Percentiles rank a stretch among this genome's conserved stretches.
Evolutionary conservation across 2,113 vertebrate genomes (phyloP).

Genomic region (Campylomormyrus numenius): DNA sequence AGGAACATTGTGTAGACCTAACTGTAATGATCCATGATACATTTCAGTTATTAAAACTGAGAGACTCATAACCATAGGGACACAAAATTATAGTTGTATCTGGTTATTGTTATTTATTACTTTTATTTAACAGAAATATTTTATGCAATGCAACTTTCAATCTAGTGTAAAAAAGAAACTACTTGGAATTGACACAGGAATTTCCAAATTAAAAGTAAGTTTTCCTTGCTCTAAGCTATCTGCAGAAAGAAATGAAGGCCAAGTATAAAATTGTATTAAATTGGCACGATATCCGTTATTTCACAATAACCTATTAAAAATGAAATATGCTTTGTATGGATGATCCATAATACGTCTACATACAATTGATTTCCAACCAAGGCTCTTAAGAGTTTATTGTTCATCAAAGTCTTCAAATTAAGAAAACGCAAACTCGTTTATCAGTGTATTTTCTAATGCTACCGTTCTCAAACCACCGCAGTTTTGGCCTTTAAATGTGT

Average conservation of each 20-base stretch:
- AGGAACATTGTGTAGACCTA: not conserved
- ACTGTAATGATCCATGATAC: not conserved
- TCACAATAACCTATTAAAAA: not conserved
- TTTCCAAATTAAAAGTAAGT: not conserved
- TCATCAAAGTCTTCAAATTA: not conserved
- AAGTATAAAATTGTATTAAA: not conserved
- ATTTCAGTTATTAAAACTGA: not conserved
- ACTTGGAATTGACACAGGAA: not conserved
- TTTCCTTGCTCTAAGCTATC: not conserved
- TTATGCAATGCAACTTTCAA: not conserved
- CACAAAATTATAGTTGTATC: not conserved
- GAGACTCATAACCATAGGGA: not conserved
- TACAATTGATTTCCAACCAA: not conserved
- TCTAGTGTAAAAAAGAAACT: not conserved
- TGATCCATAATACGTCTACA: not conserved
- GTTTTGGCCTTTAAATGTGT: not conserved
- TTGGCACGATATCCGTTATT: not conserved
- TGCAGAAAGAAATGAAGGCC: not conserved
- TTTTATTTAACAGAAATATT: not conserved
- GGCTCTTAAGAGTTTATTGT: conserved; percentile 49
- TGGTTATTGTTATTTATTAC: not conserved
- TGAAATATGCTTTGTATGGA: not conserved
- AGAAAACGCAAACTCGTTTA: conserved; percentile 72
- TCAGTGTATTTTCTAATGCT: conserved; percentile 59
- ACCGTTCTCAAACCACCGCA: not conserved